Percentiles rank a stretch among this genome's conserved stretches.
phyloP scores from a whole-genome alignment of 2,797 vertebrate species.

The Parauchenoglanis punctatus region DNA sequence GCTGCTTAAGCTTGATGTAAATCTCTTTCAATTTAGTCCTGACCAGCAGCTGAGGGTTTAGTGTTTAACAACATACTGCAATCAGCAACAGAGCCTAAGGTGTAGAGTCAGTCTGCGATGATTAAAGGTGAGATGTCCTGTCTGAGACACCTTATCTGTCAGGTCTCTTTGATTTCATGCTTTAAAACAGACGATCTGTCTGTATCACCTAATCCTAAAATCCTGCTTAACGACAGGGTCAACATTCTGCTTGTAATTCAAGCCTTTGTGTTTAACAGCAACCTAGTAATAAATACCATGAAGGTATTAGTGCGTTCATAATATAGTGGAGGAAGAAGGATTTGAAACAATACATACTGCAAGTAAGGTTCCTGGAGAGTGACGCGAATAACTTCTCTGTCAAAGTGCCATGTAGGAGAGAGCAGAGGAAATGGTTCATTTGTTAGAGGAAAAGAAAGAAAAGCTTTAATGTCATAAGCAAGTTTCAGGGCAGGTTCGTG shows the following conservation, averaged over 20 bases:
- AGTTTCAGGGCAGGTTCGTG: background rate
- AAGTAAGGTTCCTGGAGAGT: conserved; percentile 79
- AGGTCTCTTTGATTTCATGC: conserved; percentile 47
- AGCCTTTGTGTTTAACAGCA: conserved; percentile 16
- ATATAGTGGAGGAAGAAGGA: background rate
- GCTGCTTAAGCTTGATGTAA: conserved; percentile 32
- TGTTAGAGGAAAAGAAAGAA: background rate
- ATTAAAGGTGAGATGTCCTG: conserved; percentile 47
- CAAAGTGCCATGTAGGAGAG: conserved; percentile 54
- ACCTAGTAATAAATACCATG: background rate
- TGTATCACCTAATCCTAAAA: conserved; percentile 25
- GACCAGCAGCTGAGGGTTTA: conserved; percentile 33
- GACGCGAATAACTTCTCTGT: conserved; percentile 81
- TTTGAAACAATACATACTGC: conserved; percentile 75
- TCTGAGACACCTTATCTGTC: conserved; percentile 22
- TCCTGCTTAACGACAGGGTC: conserved; percentile 13
- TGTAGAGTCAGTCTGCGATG: conserved; percentile 8
- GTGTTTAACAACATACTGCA: conserved; percentile 26
- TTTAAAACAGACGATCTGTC: conserved; percentile 38
- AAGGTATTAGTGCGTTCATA: background rate
- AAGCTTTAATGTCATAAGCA: background rate
- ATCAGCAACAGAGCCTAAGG: conserved; percentile 35
- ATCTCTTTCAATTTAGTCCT: conserved; percentile 25
- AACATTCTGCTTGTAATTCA: background rate
- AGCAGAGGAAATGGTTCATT: background rate